Evolutionary conservation across 2,797 vertebrate species (phyloP).

Genomic region (Malurus splendens): DNA sequence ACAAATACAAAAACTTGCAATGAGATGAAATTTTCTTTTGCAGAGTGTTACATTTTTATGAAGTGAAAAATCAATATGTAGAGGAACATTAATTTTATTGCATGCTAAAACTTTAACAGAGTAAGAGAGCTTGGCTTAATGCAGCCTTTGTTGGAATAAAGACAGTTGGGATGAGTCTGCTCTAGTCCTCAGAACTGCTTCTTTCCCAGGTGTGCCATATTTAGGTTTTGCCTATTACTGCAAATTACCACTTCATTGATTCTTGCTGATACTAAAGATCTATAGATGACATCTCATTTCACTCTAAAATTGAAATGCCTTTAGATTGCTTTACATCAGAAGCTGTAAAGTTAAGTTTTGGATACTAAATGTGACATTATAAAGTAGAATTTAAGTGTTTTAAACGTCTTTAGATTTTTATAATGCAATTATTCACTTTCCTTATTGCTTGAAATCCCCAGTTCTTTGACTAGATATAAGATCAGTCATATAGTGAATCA

Average conservation of each 20-base stretch:
- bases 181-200: neutral
- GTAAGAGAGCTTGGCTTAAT: conserved; percentile 13
- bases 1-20: conserved; percentile 21
- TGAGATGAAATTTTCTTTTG: conserved; percentile 40
- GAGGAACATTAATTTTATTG: conserved; percentile 54
- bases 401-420: neutral
- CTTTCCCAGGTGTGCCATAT: conserved; percentile 54
- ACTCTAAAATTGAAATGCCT: conserved; percentile 31
- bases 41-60: conserved; percentile 35
- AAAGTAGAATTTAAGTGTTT: conserved; percentile 19
- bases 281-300: conserved; percentile 51
- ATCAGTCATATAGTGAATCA: neutral
- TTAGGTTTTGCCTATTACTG: conserved; percentile 51
- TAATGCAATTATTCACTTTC: neutral
- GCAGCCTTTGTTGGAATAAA: conserved; percentile 20
- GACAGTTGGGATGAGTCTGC: neutral
- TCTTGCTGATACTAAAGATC: conserved; percentile 46
- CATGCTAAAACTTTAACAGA: conserved; percentile 22
- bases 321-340: conserved; percentile 11
- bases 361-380: neutral
- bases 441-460: neutral
- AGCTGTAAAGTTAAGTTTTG: conserved; percentile 23
- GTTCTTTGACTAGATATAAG: neutral
- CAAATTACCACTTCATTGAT: conserved; percentile 48
- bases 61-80: conserved; percentile 52